Percentiles rank a stretch among this genome's conserved stretches.
Conservation (phyloP, 1,140 invertebrate genomes). For the Phenacoccus solenopsis region DNA sequence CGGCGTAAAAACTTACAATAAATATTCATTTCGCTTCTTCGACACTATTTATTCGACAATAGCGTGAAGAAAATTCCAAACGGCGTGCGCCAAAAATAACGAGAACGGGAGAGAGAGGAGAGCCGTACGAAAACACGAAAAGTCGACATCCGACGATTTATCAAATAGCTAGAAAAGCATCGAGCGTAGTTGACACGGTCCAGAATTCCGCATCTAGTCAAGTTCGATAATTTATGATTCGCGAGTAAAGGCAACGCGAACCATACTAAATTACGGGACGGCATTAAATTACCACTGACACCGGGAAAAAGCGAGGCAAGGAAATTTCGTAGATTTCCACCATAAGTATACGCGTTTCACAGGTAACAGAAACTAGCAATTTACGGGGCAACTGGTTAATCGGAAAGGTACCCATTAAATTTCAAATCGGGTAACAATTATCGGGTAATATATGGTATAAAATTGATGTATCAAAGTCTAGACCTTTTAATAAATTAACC, state of each 20-base stretch:
- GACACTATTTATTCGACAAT: not conserved
- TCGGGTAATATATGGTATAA: slow-evolving; percentile 8
- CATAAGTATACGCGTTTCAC: not conserved
- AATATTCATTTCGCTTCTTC: not conserved
- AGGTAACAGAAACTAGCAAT: not conserved
- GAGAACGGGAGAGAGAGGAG: not conserved
- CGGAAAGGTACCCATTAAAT: not conserved
- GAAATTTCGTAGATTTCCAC: not conserved
- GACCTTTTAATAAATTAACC: slow-evolving; percentile 6
- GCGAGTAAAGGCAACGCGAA: not conserved
- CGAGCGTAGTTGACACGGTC: not conserved
- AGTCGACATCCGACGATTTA: not conserved
- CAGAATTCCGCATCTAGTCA: not conserved
- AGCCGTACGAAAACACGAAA: not conserved
- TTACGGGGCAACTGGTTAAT: not conserved
- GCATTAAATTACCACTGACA: not conserved
- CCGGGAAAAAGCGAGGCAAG: not conserved
- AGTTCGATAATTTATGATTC: not conserved
- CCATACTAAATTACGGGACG: not conserved
- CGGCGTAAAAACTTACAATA: too few species aligned
- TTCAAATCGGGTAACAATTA: slow-evolving; percentile 12
- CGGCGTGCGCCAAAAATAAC: too few species aligned
- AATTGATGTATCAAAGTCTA: not conserved
- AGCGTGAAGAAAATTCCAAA: too few species aligned
- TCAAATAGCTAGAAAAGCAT: not conserved